phyloP scores from a whole-genome alignment of 2,888 invertebrate species.

The Nebria brevicollis region DNA sequence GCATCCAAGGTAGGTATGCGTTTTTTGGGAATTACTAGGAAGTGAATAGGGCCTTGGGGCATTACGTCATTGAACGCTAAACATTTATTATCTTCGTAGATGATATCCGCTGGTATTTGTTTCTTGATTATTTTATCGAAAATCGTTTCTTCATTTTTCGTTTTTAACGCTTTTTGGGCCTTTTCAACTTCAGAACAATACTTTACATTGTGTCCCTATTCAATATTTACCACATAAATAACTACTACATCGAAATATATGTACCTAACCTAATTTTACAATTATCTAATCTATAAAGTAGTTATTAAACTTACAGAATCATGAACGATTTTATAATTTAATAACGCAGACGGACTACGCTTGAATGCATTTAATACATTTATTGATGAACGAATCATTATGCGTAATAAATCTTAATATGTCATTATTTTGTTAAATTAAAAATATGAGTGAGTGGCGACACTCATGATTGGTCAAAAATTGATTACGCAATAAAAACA shows the following conservation, averaged over 20 bases:
- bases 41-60: constrained; percentile 86
- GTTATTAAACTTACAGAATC: not conserved
- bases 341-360: not conserved
- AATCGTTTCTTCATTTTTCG: constrained; percentile 69
- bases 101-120: constrained; percentile 82
- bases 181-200: constrained; percentile 58
- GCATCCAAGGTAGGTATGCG: constrained; percentile 73
- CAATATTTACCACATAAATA: not conserved
- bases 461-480: not conserved
- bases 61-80: constrained; percentile 83
- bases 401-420: not conserved
- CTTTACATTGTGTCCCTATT: too few relatives aligned
- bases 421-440: too few relatives aligned
- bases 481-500: not conserved
- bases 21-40: constrained; percentile 84
- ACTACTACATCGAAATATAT: not conserved
- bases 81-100: constrained; percentile 83
- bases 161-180: constrained; percentile 53
- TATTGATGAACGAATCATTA: not conserved
- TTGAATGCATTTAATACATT: not conserved
- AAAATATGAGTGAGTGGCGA: too few relatives aligned
- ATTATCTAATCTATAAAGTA: not conserved
- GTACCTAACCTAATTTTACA: not conserved
- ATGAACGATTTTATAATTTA: not conserved
- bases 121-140: constrained; percentile 83